Conservation (phyloP, 2,888 invertebrate species). For the Cremastinae sp. region DNA sequence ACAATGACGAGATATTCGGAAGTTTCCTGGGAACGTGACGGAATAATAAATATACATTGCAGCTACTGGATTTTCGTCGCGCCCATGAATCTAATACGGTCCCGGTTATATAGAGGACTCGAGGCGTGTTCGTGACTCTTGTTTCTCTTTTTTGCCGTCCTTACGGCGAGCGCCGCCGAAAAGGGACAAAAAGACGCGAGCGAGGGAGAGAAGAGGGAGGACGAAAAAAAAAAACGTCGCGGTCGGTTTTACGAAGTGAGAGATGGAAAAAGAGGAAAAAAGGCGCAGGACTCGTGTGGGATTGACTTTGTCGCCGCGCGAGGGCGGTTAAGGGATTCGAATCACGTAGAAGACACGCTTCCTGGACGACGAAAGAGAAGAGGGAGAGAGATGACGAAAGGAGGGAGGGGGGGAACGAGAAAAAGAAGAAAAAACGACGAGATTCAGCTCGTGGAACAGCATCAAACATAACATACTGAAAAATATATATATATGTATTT, state of each 20-base stretch:
- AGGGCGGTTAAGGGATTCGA: constrained; percentile 67
- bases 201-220: too few species aligned
- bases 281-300: constrained; percentile 55
- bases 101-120: constrained; percentile 33
- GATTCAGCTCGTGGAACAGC: constrained; percentile 39
- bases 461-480: constrained; percentile 30
- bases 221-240: constrained; percentile 25
- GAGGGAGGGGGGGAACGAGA: background rate
- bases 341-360: constrained; percentile 75
- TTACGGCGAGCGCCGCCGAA: constrained; percentile 32
- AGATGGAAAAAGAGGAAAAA: constrained; percentile 29
- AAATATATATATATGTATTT: constrained; percentile 21
- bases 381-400: background rate
- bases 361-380: constrained; percentile 65
- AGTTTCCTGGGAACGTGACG: constrained; percentile 18
- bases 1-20: constrained; percentile 18
- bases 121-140: constrained; percentile 25
- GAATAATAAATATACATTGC: constrained; percentile 34
- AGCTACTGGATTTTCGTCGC: constrained; percentile 43
- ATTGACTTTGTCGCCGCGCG: constrained; percentile 58
- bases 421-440: constrained; percentile 16
- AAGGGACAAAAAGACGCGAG: background rate
- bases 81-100: constrained; percentile 50
- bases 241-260: constrained; percentile 31
- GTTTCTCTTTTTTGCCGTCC: constrained; percentile 23